Conservation (phyloP, 2,888 invertebrate species). For the Leptinotarsa juncta region DNA sequence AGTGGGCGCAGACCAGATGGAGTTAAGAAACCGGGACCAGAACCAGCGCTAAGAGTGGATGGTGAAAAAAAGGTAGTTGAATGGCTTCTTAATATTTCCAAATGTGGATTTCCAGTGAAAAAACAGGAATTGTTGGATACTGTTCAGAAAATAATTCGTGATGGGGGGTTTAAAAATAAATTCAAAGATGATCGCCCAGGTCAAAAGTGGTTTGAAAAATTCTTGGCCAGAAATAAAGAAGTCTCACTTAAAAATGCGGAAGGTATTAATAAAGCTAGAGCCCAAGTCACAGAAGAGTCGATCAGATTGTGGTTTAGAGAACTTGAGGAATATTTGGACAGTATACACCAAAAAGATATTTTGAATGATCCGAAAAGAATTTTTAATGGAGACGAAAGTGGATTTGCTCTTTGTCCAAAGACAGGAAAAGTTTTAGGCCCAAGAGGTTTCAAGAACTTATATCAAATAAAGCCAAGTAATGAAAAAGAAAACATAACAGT, state of each 20-base stretch:
- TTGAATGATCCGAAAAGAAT: conserved; percentile 9
- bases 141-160: conserved; percentile 3
- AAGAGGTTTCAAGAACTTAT: conserved; percentile 47
- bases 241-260: background rate
- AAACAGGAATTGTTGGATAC: conserved; percentile 20
- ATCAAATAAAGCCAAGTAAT: conserved; percentile 46
- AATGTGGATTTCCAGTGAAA: conserved; percentile 27
- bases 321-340: background rate
- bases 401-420: conserved; percentile 24
- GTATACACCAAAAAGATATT: conserved; percentile 23
- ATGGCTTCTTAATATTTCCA: conserved; percentile 9
- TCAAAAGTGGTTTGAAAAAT: conserved; percentile 20
- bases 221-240: background rate
- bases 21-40: conserved; percentile 10
- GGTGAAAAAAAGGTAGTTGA: conserved; percentile 22
- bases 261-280: conserved; percentile 10
- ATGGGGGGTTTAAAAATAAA: background rate
- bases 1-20: conserved; percentile 25
- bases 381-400: conserved; percentile 18
- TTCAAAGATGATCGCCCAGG: conserved; percentile 26
- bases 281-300: conserved; percentile 7
- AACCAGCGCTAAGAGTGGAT: conserved; percentile 23
- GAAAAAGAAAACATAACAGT: conserved; percentile 56
- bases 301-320: conserved; percentile 2
- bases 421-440: conserved; percentile 20